phyloP scores from a whole-genome alignment of 2,797 vertebrate species.

The Siniperca scherzeri region DNA sequence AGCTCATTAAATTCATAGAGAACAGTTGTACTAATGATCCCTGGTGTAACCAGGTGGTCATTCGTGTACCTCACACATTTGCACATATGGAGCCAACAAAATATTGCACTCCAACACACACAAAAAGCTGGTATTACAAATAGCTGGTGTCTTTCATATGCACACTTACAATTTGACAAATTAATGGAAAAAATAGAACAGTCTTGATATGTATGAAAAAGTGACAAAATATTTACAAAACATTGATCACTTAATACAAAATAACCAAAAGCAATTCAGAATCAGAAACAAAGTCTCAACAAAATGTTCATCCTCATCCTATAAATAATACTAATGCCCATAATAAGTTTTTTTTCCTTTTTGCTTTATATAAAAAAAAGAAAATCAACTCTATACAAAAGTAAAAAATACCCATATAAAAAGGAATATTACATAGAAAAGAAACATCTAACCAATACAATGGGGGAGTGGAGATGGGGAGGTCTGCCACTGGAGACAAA shows the following conservation, averaged over 20 bases:
- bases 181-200: conserved; percentile 53
- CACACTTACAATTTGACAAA: conserved; percentile 68
- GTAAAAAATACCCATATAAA: conserved; percentile 73
- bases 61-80: conserved; percentile 54
- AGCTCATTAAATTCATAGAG: conserved; percentile 61
- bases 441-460: conserved; percentile 70
- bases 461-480: conserved; percentile 60
- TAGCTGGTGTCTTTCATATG: conserved; percentile 77
- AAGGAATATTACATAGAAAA: conserved; percentile 60
- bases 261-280: conserved; percentile 60
- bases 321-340: conserved; percentile 89
- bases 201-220: conserved; percentile 79
- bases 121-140: conserved; percentile 67
- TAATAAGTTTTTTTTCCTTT: conserved; percentile 41
- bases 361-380: conserved; percentile 51
- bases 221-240: conserved; percentile 83
- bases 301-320: conserved; percentile 77
- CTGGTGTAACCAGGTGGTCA: conserved; percentile 66
- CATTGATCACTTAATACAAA: conserved; percentile 73
- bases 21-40: conserved; percentile 62
- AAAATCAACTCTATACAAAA: conserved; percentile 79
- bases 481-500: conserved; percentile 92
- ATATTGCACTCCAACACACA: conserved; percentile 57
- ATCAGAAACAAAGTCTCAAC: conserved; percentile 67
- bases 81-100: conserved; percentile 51